A percentile compares a stretch with the other conserved stretches of the same genome.
Conservation (phyloP, 2,888 invertebrate genomes). For the Synanthedon tipuliformis region DNA sequence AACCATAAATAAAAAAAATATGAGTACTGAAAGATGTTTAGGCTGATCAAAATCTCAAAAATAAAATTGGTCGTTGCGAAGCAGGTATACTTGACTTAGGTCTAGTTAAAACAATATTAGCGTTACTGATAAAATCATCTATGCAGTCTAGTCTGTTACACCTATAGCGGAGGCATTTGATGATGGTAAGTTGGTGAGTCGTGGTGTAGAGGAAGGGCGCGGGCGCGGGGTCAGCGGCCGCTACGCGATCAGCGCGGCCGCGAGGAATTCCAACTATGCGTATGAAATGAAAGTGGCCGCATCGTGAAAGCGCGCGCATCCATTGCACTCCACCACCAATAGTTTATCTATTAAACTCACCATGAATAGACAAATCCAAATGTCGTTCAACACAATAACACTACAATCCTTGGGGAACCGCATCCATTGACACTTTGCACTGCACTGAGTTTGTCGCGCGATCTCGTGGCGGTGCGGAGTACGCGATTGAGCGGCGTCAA, state of each 20-base stretch:
- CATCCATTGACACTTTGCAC: slow-evolving; percentile 63
- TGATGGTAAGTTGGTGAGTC: slow-evolving; percentile 17
- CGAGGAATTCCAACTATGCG: slow-evolving; percentile 68
- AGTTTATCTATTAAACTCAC: slow-evolving; percentile 39
- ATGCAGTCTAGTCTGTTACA: too few relatives aligned
- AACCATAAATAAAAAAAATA: too few relatives aligned
- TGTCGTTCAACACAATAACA: slow-evolving; percentile 36
- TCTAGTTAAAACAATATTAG: too few relatives aligned
- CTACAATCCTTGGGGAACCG: slow-evolving; percentile 52
- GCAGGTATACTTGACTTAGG: too few relatives aligned
- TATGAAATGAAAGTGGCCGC: slow-evolving; percentile 70
- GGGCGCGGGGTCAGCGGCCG: slow-evolving; percentile 69
- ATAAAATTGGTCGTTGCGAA: too few relatives aligned
- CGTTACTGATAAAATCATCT: too few relatives aligned
- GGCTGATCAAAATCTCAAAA: too few relatives aligned
- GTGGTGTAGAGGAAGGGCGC: slow-evolving; percentile 55
- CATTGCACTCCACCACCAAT: slow-evolving; percentile 34
- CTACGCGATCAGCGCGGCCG: slow-evolving; percentile 56
- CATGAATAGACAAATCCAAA: slow-evolving; percentile 64
- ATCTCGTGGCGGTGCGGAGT: slow-evolving; percentile 29
- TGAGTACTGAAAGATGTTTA: too few relatives aligned
- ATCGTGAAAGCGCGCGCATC: slow-evolving; percentile 69
- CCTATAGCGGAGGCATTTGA: too few relatives aligned
- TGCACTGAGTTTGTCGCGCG: slow-evolving; percentile 47
- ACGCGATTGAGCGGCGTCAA: slow-evolving; percentile 15